Evolutionary conservation across 2,113 vertebrate species (phyloP).

Genomic region (Eidolon helvum): DNA sequence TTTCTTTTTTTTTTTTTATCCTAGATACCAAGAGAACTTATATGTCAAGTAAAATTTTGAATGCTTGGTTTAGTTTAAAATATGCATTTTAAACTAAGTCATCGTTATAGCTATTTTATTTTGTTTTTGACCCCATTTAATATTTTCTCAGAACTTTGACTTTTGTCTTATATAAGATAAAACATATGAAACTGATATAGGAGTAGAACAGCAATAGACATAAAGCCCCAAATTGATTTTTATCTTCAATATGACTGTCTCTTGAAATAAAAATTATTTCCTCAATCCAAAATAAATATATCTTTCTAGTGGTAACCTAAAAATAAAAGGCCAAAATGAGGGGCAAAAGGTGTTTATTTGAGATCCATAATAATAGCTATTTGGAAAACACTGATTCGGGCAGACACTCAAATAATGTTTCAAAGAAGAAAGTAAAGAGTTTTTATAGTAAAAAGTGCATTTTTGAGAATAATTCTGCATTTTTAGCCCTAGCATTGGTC

Average conservation of each 20-base stretch:
- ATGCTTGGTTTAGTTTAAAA: slow-evolving; percentile 10
- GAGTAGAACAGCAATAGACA: neutral
- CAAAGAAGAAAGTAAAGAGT: neutral
- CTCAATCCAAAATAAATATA: neutral
- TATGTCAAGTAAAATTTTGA: slow-evolving; percentile 16
- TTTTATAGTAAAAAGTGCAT: neutral
- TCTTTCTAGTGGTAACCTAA: neutral
- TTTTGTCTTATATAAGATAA: neutral
- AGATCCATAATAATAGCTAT: neutral
- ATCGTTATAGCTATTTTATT: slow-evolving; percentile 25
- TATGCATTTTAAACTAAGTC: neutral
- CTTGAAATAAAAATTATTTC: neutral
- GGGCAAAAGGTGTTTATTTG: too few species aligned
- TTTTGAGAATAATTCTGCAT: neutral
- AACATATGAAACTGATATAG: neutral
- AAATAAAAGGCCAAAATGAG: neutral
- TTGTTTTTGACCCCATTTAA: neutral
- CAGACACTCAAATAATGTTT: neutral
- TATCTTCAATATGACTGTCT: neutral
- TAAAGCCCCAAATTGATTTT: neutral
- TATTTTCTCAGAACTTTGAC: neutral
- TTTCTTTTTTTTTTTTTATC: slow-evolving; percentile 42
- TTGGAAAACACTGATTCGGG: neutral
- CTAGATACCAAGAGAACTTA: neutral
- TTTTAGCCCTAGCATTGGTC: neutral